Base-by-base conservation (phyloP, 2,113 vertebrate species). In the Halichoerus grypus region DNA sequence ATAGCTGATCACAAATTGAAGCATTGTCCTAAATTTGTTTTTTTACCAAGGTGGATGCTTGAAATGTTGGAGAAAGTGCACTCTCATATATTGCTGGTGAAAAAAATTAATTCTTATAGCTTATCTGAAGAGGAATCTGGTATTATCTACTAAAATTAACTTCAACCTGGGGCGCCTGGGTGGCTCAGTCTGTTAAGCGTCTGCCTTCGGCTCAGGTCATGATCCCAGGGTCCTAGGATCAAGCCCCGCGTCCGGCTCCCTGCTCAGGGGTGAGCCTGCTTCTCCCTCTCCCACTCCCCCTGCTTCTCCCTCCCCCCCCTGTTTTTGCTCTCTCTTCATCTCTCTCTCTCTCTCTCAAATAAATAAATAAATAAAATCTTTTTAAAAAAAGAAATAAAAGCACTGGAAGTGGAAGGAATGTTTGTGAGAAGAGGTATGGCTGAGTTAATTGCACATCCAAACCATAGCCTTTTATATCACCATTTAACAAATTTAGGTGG, bases 91-190 rank as follows among this genome's bases (percentile, higher is more conserved):
- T 65, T 93, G 9, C 69, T 90, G 49, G 10, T 65, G 84, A 69
- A 77, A 57, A 57, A 97, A 42, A 71, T 61, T 53, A 97, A 96
- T 80, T 53, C 15, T 86, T 93, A 94, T 1, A 81, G 51, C 18
- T 59, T 74, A 10, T 94, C 55, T 81, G 10, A 33, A 96, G 63
- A 69, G 18, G 87, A 84, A 97, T 69, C 26, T 92, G 79, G 65
- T 13, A 94, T 91, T 94, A 84, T 77, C 46, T 85, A 74, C 51
- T 95, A 89, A 96, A 87, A 72, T 89, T 85, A 85, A 90, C 71
- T 96, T 92, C 36, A 84, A 69, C 28, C 1, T 24, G 67, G 67
- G 67, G 67, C 16, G 4, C 67, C 67, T 69, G 67, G 65, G 67
- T 69, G 67, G 18, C 67, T 69, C 65, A 69, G 67, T 69, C 0